Conservation (phyloP, 2,113 vertebrate species). For the Leiothrix lutea region DNA sequence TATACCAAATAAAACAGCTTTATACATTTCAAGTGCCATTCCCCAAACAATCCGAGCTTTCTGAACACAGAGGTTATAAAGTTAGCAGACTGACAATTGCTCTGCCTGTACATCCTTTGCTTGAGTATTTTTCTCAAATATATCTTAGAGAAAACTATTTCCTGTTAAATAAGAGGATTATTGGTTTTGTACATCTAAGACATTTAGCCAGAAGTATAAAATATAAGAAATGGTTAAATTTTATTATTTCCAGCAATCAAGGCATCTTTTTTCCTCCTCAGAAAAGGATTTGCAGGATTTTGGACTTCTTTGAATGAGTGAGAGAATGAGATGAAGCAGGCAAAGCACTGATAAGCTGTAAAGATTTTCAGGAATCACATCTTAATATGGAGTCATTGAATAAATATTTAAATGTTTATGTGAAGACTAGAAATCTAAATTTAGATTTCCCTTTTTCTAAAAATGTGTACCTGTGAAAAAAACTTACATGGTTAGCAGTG, state of each 20-base stretch:
- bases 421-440: neutral
- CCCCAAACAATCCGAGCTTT: neutral
- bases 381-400: neutral
- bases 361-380: neutral
- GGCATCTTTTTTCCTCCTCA: neutral
- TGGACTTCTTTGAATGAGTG: neutral
- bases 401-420: neutral
- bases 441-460: neutral
- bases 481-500: neutral
- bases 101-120: neutral
- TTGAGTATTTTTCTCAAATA: neutral
- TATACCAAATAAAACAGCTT: neutral
- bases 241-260: neutral
- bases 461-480: neutral
- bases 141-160: neutral
- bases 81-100: neutral
- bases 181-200: neutral
- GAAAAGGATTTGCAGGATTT: neutral
- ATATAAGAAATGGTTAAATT: neutral
- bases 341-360: neutral
- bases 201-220: neutral
- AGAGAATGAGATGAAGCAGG: neutral
- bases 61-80: neutral
- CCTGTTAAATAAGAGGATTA: neutral
- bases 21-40: neutral